Base-by-base conservation (phyloP, 2,113 vertebrate genomes). In the Muntiacus muntjak region DNA sequence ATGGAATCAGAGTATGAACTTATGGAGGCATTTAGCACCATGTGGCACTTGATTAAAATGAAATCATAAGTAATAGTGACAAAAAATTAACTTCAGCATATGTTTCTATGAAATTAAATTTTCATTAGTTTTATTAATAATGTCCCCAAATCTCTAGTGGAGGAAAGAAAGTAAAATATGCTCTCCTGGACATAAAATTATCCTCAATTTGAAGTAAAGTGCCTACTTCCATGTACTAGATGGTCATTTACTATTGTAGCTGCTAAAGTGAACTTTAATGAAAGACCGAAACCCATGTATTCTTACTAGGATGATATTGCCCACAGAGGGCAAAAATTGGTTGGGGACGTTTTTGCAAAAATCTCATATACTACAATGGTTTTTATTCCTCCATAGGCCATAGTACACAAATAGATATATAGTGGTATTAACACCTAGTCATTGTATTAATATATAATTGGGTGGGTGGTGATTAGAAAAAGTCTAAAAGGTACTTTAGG, bases 71-170 rank as follows among this genome's bases (percentile, higher is more conserved):
- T 92, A 89, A 89, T 76, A 97, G 71, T 78, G 74, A 94, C 93
- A 90, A 96, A 97, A 98, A 43, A 87, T 89, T 93, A 96, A 97
- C 67, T 82, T 86, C 40, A 95, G 91, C 60, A 91, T 98, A 98
- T 94, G 91, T 97, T 87, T 94, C 76, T 58, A 89, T 33, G 93
- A 58, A 84, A 57, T 96, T 94, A 97, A 97, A 95, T 90, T 98
- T 95, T 97, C 86, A 97, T 97, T 93, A 97, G 55, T 71, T 94
- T 98, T 96, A 95, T 96, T 97, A 98, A 97, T 95, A 95, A 95
- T 95, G 58, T 88, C 30, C 30, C 84, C 64, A 86, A 47, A 82
- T 95, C 93, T 96, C 92, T 30, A 78, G 40, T 52, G 15, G 91
- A 94, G n/a, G 52, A 94, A 97, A 91, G 57, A 84, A 94, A 91